phyloP scores from a whole-genome alignment of 2,888 invertebrate species.

The Rhodophaea formosa region DNA sequence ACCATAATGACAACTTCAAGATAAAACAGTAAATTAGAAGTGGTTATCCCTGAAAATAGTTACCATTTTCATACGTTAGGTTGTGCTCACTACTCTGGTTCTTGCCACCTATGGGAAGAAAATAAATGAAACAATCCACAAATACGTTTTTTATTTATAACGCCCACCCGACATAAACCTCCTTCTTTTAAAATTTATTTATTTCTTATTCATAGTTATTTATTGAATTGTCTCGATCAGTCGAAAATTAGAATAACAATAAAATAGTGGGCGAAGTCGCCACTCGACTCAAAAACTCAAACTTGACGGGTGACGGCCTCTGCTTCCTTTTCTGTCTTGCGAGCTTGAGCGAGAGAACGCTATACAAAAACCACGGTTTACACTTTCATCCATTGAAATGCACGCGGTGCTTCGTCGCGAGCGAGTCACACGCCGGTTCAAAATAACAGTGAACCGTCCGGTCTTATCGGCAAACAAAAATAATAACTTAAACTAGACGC shows the following conservation, averaged over 20 bases:
- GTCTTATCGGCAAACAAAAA: slow-evolving; percentile 60
- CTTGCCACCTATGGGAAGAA: slow-evolving; percentile 75
- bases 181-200: slow-evolving; percentile 16
- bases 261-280: slow-evolving; percentile 70
- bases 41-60: slow-evolving; percentile 78
- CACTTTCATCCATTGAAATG: slow-evolving; percentile 79
- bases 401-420: slow-evolving; percentile 72
- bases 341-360: slow-evolving; percentile 61
- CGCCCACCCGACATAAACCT: background rate
- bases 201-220: slow-evolving; percentile 18
- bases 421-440: slow-evolving; percentile 64
- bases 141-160: slow-evolving; percentile 46
- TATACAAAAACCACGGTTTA: slow-evolving; percentile 79
- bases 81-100: slow-evolving; percentile 77
- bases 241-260: slow-evolving; percentile 63
- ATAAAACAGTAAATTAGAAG: slow-evolving; percentile 44
- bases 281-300: slow-evolving; percentile 59
- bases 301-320: slow-evolving; percentile 50
- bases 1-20: background rate
- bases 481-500: slow-evolving; percentile 51
- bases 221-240: slow-evolving; percentile 27
- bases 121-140: slow-evolving; percentile 71
- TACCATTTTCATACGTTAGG: slow-evolving; percentile 77
- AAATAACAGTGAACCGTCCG: slow-evolving; percentile 61
- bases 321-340: slow-evolving; percentile 52